phyloP scores from a whole-genome alignment of 2,888 invertebrate species.

The Atrina japonica region DNA sequence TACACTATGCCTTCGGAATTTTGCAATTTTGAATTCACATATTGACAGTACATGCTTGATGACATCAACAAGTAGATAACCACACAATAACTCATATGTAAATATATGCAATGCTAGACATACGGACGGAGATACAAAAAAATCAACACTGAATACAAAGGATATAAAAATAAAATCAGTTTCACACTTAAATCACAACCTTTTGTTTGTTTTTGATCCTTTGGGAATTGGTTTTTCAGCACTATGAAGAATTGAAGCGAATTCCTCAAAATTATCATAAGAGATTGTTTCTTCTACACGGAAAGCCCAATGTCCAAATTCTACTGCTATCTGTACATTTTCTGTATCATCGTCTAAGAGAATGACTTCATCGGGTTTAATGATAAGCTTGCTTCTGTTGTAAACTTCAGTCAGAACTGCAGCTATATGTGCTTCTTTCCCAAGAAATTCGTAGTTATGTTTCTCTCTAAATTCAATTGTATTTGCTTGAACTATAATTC shows the following conservation, averaged over 20 bases:
- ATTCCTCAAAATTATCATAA: slow-evolving; percentile 57
- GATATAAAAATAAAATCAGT: no score
- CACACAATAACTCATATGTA: no score
- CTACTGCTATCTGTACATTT: slow-evolving; percentile 69
- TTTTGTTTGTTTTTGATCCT: no score
- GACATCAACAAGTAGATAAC: no score
- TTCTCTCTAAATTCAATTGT: slow-evolving; percentile 68
- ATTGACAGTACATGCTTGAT: no score
- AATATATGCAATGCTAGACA: no score
- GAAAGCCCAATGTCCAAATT: slow-evolving; percentile 72
- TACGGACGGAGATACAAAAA: no score
- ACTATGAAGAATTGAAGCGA: slow-evolving; percentile 43
- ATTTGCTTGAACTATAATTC: slow-evolving; percentile 71
- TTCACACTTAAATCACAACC: no score
- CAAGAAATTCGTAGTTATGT: slow-evolving; percentile 61
- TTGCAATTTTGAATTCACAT: no score
- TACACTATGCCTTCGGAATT: no score
- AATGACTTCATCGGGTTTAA: slow-evolving; percentile 68
- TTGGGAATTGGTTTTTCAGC: slow-evolving; percentile 16
- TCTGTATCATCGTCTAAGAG: slow-evolving; percentile 73
- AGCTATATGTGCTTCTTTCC: slow-evolving; percentile 74
- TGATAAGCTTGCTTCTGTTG: slow-evolving; percentile 60
- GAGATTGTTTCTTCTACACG: slow-evolving; percentile 62
- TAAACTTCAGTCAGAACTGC: slow-evolving; percentile 69
- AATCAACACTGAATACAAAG: no score